Conservation (phyloP, 2,113 vertebrate species). For the Macrotus californicus region DNA sequence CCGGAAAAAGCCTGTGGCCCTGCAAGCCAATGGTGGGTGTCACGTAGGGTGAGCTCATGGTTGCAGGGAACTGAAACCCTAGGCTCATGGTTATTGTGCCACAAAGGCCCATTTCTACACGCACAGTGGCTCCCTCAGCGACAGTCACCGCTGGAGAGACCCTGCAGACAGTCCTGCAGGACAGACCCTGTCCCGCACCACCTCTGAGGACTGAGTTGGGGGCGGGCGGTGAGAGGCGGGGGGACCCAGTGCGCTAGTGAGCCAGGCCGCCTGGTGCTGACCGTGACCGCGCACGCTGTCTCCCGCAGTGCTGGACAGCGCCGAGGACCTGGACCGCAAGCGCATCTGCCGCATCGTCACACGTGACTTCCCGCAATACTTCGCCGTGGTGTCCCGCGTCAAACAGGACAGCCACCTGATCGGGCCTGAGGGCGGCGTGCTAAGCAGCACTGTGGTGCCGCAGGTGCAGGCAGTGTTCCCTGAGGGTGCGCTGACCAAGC, state of each 20-base stretch:
- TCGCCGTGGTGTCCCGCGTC: conserved; percentile 95
- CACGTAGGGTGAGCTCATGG: not conserved
- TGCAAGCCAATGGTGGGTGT: not conserved
- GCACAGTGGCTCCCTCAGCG: not conserved
- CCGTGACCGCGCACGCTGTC: not conserved
- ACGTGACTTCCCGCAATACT: conserved; percentile 97
- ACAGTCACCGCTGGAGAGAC: not conserved
- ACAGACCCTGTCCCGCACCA: not conserved
- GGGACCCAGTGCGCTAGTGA: no score
- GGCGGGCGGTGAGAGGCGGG: no score
- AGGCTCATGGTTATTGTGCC: not conserved
- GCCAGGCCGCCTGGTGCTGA: no score
- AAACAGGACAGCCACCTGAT: conserved; percentile 98
- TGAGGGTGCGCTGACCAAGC: conserved; percentile 95
- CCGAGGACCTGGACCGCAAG: conserved; percentile 94
- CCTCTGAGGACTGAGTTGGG: no score
- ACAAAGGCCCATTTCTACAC: not conserved
- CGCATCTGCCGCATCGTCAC: conserved; percentile 97
- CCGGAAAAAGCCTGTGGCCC: not conserved
- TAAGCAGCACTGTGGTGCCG: conserved; percentile 96
- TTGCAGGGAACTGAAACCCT: not conserved
- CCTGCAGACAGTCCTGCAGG: not conserved
- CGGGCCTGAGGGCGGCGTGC: conserved; percentile 95
- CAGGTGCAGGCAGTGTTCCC: conserved; percentile 98
- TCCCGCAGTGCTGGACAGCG: conserved; percentile 89